Conservation (phyloP, 2,797 vertebrate genomes). For the Semaprochilodus insignis region DNA sequence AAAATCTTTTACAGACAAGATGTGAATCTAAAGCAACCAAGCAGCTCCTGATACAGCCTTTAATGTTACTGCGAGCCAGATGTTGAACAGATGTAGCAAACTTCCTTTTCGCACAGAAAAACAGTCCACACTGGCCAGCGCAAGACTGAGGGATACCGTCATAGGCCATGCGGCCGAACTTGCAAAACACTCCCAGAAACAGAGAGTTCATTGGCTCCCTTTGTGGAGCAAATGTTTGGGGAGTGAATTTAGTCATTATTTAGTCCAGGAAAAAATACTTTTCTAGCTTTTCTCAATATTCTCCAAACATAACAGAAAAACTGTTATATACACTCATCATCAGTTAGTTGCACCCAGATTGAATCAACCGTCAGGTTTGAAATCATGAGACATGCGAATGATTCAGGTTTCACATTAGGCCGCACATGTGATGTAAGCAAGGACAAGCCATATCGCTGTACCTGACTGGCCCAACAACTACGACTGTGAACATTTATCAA, state of each 20-base stretch:
- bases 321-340: background rate
- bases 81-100: constrained; percentile 77
- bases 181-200: constrained; percentile 18
- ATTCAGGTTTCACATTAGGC: too few relatives aligned
- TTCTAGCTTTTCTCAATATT: background rate
- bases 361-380: too few relatives aligned
- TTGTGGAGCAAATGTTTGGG: constrained; percentile 18
- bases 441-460: too few relatives aligned
- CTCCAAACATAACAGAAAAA: background rate
- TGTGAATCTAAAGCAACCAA: constrained; percentile 63
- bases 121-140: constrained; percentile 45
- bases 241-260: background rate
- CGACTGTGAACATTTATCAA: too few relatives aligned
- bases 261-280: background rate
- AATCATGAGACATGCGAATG: too few relatives aligned
- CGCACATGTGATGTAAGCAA: too few relatives aligned
- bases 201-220: background rate
- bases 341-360: too few relatives aligned
- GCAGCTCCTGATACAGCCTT: constrained; percentile 58
- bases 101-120: constrained; percentile 62
- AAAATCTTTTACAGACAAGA: constrained; percentile 46
- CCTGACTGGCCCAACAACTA: too few relatives aligned
- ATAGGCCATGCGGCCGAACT: constrained; percentile 30
- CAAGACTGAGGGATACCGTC: constrained; percentile 47
- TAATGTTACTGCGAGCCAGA: constrained; percentile 75